These are phyloP conservation scores for Manduca sexta DNA, from an alignment of 1,140 invertebrate species.

Conservation along the genomic window DNA sequence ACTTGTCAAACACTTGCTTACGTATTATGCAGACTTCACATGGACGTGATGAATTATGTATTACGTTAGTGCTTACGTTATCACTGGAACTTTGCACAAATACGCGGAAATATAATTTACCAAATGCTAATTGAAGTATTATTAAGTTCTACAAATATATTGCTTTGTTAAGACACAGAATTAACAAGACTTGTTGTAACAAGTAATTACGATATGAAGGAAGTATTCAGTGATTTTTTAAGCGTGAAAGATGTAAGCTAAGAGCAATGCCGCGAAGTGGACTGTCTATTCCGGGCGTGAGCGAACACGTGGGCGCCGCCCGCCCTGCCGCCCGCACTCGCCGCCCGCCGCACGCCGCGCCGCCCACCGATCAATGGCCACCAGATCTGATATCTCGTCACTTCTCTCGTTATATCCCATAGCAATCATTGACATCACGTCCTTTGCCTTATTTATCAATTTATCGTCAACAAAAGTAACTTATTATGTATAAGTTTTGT, in stretches of 20 bases:
- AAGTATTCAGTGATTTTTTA: background rate
- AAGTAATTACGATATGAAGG: slow-evolving; percentile 16
- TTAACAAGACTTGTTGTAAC: slow-evolving; percentile 10
- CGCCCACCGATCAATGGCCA: slow-evolving; percentile 58
- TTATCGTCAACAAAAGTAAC: no score
- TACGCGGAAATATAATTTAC: slow-evolving; percentile 9
- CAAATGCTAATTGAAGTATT: background rate
- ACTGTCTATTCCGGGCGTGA: slow-evolving; percentile 65
- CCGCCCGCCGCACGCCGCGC: slow-evolving; percentile 23
- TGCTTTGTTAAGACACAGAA: background rate
- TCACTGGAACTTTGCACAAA: slow-evolving; percentile 4
- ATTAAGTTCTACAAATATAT: no score
- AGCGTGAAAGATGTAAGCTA: slow-evolving; percentile 24
- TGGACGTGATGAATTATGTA: slow-evolving; percentile 11
- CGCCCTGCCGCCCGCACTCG: slow-evolving; percentile 36
- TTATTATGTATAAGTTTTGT: no score
- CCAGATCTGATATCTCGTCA: slow-evolving; percentile 52
- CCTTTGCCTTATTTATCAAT: no score
- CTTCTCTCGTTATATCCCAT: background rate
- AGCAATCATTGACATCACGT: slow-evolving; percentile 2
- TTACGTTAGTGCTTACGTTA: slow-evolving; percentile 18
- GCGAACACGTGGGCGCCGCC: slow-evolving; percentile 57
- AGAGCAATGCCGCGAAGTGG: slow-evolving; percentile 38
- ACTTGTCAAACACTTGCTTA: slow-evolving; percentile 6
- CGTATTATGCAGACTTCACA: no score